Evolutionary conservation across 1,140 invertebrate genomes (phyloP), one percentile per base, ranked within the genome.

Genomic region (Ceratina calcarata): DNA sequence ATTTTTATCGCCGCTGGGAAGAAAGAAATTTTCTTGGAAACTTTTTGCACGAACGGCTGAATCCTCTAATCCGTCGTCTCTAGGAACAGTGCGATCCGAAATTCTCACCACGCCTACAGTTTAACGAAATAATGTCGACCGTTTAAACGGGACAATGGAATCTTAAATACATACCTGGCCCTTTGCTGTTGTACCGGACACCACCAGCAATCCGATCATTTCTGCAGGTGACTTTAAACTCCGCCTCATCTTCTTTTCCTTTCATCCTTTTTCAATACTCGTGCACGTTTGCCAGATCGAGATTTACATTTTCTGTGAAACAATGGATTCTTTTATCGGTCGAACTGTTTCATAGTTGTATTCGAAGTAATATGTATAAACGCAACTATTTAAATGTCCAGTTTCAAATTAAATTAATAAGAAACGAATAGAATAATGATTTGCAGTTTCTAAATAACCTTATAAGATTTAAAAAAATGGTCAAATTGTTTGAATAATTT

Each of bases 81-180:
- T 0, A 10, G 61, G 55, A 69, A 15, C 64, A 45, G 76, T 37
- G 61, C 20, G 16, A 51, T 2, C 58, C 64, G 79, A 87, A 85
- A 86, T 88, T 89, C 75, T 83, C 83, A 79, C 86, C 87, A 91
- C 88, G 88, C 88, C 87, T 85, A 89, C 86, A 87, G 83, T 91
- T 91, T 90, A 90, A 81, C 81, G 62, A 89, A 82, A 90, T 82
- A 91, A 89, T 87, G 62, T 64, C 69, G 73, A 68, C 82, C 82
- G 84, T 89, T 90, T 86, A 84, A 69, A 84, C 49, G 45, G 66
- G 18, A 87, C 83, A 87, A 87, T 85, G 22, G 75, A 60, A 75
- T 82, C 72, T 86, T 86, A 84, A 83, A 75, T 74, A 79, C 55
- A 75, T 79, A 74, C 55, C 78, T 53, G 78, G 24, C n/a, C 55